phyloP scores from a whole-genome alignment of 1,140 invertebrate species.

The Teleogryllus occipitalis region DNA sequence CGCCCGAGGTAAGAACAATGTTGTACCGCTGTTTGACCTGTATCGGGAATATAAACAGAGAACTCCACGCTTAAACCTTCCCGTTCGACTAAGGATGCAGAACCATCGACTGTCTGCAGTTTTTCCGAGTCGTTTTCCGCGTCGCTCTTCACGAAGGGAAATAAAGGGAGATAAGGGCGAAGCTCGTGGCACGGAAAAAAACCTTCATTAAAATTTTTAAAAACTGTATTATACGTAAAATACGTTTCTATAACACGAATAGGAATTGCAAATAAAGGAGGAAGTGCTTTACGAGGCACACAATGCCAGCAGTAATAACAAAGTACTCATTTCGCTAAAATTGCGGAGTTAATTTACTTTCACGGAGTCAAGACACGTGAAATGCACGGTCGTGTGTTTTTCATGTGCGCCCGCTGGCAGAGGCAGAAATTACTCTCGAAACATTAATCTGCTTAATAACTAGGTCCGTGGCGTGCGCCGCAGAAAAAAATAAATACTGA shows the following conservation, averaged over 20 bases:
- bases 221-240: not conserved
- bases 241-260: not conserved
- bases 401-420: not conserved
- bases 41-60: slow-evolving; percentile 1
- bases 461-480: not conserved
- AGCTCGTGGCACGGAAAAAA: not conserved
- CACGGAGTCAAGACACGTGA: not conserved
- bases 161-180: not conserved
- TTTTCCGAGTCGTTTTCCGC: too few relatives aligned
- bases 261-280: not conserved
- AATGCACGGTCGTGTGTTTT: not conserved
- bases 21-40: not conserved
- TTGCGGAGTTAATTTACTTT: slow-evolving; percentile 1
- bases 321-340: not conserved
- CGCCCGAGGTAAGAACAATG: slow-evolving; percentile 3
- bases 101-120: too few relatives aligned
- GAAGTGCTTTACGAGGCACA: not conserved
- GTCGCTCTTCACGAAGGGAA: too few relatives aligned
- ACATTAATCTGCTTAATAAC: slow-evolving; percentile 2
- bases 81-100: too few relatives aligned
- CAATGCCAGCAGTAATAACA: not conserved
- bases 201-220: not conserved
- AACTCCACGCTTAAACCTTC: not conserved
- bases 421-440: not conserved
- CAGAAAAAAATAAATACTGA: not conserved